Conservation (phyloP, 2,113 vertebrate genomes). For the Paracanthobrama guichenoti region DNA sequence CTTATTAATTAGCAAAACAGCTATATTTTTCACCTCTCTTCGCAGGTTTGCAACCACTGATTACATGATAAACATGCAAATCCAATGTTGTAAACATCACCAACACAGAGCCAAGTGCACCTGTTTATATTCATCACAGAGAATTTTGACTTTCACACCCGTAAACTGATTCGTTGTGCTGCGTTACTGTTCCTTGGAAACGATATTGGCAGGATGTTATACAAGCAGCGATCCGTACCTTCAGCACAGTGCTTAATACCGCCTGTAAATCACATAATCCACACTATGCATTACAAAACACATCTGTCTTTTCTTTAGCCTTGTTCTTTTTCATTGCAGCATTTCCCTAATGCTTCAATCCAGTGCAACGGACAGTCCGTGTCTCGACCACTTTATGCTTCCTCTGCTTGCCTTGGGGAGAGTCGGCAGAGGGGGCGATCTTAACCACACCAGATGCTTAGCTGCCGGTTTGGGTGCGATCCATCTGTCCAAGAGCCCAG, state of each 20-base stretch:
- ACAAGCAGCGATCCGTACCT: neutral
- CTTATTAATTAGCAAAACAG: neutral
- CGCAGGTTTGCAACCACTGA: neutral
- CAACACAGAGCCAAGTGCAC: neutral
- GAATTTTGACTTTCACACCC: constrained; percentile 21
- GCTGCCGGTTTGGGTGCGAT: constrained; percentile 19
- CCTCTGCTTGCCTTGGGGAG: constrained; percentile 7
- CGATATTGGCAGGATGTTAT: constrained; percentile 20
- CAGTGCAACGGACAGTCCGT: neutral
- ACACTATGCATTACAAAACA: constrained; percentile 23
- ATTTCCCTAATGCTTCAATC: constrained; percentile 26
- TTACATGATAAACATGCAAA: constrained; percentile 5
- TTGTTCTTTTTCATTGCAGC: neutral
- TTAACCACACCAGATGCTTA: constrained; percentile 39
- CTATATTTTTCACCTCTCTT: no score
- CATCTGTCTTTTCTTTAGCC: constrained; percentile 31
- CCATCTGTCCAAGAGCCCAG: constrained; percentile 43
- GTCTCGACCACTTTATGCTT: constrained; percentile 22
- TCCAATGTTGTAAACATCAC: constrained; percentile 5
- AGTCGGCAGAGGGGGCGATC: neutral
- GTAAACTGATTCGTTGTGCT: neutral
- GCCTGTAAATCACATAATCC: constrained; percentile 39
- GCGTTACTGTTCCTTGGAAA: constrained; percentile 7
- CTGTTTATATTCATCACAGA: constrained; percentile 33
- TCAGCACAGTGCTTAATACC: constrained; percentile 20